These are phyloP conservation scores for Mythimna lalbum DNA, from an alignment of 2,888 invertebrate genomes.

Conservation along the genomic window DNA sequence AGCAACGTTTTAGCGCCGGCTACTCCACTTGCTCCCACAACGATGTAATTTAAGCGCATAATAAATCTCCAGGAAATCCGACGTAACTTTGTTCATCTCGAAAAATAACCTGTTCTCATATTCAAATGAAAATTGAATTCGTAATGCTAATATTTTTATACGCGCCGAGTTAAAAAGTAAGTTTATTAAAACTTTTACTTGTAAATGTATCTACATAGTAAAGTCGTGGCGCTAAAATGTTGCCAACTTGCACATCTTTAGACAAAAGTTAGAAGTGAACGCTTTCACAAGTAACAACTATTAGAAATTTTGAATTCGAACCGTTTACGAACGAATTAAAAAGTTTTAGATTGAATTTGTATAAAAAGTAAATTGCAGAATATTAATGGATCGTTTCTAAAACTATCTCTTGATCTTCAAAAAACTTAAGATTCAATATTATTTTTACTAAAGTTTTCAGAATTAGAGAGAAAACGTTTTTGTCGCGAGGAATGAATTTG, in stretches of 20 bases:
- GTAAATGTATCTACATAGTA: slow-evolving; percentile 37
- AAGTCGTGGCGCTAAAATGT: slow-evolving; percentile 48
- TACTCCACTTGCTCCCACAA: slow-evolving; percentile 2
- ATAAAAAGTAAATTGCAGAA: slow-evolving; percentile 51
- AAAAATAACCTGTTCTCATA: slow-evolving; percentile 44
- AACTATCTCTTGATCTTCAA: slow-evolving; percentile 39
- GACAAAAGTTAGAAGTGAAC: slow-evolving; percentile 45
- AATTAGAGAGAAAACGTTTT: slow-evolving; percentile 26
- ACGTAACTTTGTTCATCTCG: slow-evolving; percentile 45
- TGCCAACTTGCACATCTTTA: slow-evolving; percentile 33
- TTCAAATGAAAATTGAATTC: slow-evolving; percentile 61
- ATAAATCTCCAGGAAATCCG: slow-evolving; percentile 38
- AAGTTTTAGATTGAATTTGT: slow-evolving; percentile 62
- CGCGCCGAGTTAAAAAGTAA: slow-evolving; percentile 57
- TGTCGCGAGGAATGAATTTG: slow-evolving; percentile 20
- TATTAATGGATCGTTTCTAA: slow-evolving; percentile 28
- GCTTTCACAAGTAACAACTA: slow-evolving; percentile 48
- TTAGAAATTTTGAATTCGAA: slow-evolving; percentile 42
- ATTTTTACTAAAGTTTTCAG: slow-evolving; percentile 28
- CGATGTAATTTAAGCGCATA: slow-evolving; percentile 24
- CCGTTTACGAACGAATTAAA: slow-evolving; percentile 53
- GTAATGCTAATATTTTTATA: slow-evolving; percentile 63
- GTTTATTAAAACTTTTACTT: slow-evolving; percentile 60
- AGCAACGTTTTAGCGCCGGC: background rate
- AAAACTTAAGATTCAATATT: slow-evolving; percentile 31